These are phyloP conservation scores for Lasius platythorax DNA, from an alignment of 2,888 invertebrate species.

Conservation along the genomic window DNA sequence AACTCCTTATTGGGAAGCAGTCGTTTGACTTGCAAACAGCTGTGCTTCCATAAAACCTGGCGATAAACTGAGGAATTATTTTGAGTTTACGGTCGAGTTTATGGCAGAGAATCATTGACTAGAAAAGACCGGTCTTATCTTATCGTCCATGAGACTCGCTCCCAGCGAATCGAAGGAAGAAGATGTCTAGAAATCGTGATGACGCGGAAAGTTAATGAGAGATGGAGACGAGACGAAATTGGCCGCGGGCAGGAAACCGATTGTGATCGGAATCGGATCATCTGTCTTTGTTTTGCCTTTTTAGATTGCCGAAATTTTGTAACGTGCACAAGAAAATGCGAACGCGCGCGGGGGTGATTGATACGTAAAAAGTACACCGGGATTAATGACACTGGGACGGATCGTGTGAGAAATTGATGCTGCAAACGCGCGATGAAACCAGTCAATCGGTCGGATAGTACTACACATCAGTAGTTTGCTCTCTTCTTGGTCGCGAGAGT, in stretches of 20 bases:
- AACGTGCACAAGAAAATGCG: neutral
- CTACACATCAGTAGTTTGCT: slow-evolving; percentile 47
- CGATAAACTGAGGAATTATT: slow-evolving; percentile 76
- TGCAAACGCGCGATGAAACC: slow-evolving; percentile 5
- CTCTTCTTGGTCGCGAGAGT: slow-evolving; percentile 33
- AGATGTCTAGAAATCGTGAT: slow-evolving; percentile 14
- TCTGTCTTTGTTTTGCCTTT: neutral
- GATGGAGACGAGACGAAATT: neutral
- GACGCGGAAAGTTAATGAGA: neutral
- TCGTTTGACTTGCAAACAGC: slow-evolving; percentile 22
- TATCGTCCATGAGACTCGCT: slow-evolving; percentile 68
- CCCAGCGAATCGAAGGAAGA: slow-evolving; percentile 39
- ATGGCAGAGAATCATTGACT: slow-evolving; percentile 68
- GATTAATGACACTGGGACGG: slow-evolving; percentile 14
- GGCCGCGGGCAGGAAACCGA: neutral
- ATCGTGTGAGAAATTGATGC: slow-evolving; percentile 26
- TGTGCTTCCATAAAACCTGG: slow-evolving; percentile 72
- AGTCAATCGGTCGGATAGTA: slow-evolving; percentile 37
- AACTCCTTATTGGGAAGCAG: slow-evolving; percentile 61
- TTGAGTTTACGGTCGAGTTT: slow-evolving; percentile 70
- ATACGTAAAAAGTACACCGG: slow-evolving; percentile 26
- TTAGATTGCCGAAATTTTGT: neutral
- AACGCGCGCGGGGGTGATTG: slow-evolving; percentile 18
- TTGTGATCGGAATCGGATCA: neutral
- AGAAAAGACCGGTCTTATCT: slow-evolving; percentile 71